Percentiles rank a stretch among this genome's conserved stretches.
Conservation (phyloP, 2,797 vertebrate species). For the Oreochromis grahami region DNA sequence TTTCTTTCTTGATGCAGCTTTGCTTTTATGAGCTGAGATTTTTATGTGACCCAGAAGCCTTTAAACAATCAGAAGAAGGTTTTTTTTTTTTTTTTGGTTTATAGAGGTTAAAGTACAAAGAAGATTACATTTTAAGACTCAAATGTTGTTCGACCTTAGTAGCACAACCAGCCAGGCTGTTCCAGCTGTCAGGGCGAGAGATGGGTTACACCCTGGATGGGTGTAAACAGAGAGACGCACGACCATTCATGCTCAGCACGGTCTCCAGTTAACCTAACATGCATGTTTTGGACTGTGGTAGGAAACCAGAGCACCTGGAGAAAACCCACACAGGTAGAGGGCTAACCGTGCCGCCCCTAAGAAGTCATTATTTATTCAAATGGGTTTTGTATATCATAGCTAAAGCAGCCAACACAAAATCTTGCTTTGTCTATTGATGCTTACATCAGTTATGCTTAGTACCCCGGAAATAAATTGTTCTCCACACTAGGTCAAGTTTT, state of each 20-base stretch:
- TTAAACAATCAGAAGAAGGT: neutral
- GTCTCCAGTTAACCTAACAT: neutral
- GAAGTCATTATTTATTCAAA: neutral
- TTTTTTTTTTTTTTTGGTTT: fast-evolving
- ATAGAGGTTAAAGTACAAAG: neutral
- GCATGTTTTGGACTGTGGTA: neutral
- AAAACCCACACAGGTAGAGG: neutral
- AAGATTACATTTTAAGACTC: fast-evolving
- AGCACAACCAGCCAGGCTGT: neutral
- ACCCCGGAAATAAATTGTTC: neutral
- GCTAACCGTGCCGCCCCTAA: neutral
- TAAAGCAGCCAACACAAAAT: neutral
- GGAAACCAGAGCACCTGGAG: neutral
- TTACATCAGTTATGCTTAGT: neutral
- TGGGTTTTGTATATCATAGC: neutral
- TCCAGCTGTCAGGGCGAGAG: neutral
- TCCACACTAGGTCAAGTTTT: neutral
- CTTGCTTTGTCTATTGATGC: neutral
- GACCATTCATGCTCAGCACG: neutral
- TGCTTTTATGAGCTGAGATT: neutral
- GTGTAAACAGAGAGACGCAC: neutral
- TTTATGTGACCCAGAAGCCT: neutral
- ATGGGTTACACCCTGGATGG: neutral
- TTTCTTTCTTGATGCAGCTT: neutral
- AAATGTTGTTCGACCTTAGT: neutral